Base-by-base conservation (phyloP, 2,888 invertebrate species). In the Eustalomyia histrio region DNA sequence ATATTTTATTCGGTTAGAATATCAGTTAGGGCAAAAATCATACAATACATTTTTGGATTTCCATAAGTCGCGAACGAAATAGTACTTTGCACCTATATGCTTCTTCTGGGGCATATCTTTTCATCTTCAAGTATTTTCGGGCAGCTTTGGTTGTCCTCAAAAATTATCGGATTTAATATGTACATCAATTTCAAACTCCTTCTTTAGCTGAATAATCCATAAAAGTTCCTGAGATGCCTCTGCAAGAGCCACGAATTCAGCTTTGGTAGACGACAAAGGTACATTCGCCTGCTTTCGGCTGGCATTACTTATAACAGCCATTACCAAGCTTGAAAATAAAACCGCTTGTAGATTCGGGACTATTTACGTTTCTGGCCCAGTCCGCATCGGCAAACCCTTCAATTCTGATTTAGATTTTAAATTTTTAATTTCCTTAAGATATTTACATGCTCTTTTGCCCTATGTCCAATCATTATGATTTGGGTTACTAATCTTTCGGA, bases 211-310 rank as follows among this genome's bases (percentile, higher is more conserved):
- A 58, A 58, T 33, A 9, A 39, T 9, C 39, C 39, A 39, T 10
- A 39, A 39, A 39, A 39, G 39, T 12, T 39, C 39, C 18, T 61
- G 18, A 43, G 61, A 61, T 63, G 63, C 63, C 16, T 63, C 47
- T 1, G 63, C 50, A 17, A 63, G 17, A 47, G 63, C 50, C 0
- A 64, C 63, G 8, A 29, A 64, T 7, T 69, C 60, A 35, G 69
- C 58, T 33, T 60, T 33, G 17, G 69, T 69, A 2, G 58, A 69
- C 3, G 69, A 60, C 16, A 69, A 58, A 10, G 69, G 33, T 3
- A 69, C 69, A 33, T 69, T 60, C n/a, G 33, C 8, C 24, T 69
- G 69, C 18, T 69, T 60, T 18, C 58, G 58, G 39, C 60, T 69
- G 14, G 58, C 58, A 60, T 69, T 50, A 14, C 58, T 58, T 4